Evolutionary conservation across 2,888 invertebrate species (phyloP).

Genomic region (Trichogramma dendrolimi): DNA sequence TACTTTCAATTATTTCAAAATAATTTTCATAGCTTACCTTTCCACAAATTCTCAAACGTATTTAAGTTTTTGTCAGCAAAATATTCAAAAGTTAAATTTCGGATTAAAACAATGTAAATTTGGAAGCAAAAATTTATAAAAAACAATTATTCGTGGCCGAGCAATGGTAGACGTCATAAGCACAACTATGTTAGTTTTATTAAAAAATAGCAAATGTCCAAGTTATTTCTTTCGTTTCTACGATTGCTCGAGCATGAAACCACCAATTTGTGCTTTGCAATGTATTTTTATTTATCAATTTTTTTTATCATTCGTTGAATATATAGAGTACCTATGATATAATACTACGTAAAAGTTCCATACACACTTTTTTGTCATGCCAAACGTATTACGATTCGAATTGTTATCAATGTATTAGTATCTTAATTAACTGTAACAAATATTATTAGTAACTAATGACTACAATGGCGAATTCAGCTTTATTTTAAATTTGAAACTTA

Average conservation of each 20-base stretch:
- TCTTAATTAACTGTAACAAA: no score
- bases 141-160: slow-evolving; percentile 44
- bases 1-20: no score
- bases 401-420: no score
- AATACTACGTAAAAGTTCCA: no score
- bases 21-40: no score
- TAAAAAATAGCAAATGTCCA: slow-evolving; percentile 11
- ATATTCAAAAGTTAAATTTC: background rate
- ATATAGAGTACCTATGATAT: no score
- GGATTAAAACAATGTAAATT: slow-evolving; percentile 12
- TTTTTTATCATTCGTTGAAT: slow-evolving; percentile 26
- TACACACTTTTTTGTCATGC: no score
- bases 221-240: slow-evolving; percentile 21
- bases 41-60: background rate
- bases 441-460: no score
- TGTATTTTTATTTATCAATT: slow-evolving; percentile 35
- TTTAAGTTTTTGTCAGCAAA: background rate
- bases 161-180: slow-evolving; percentile 35
- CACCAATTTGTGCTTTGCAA: slow-evolving; percentile 39
- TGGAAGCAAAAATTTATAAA: slow-evolving; percentile 26
- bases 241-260: slow-evolving; percentile 43
- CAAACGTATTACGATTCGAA: no score
- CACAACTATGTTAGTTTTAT: slow-evolving; percentile 5
- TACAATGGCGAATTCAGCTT: no score
- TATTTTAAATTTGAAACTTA: no score